A percentile compares a stretch with the other conserved stretches of the same genome.
These are phyloP conservation scores for Glyphotaelius pellucidus DNA, from an alignment of 2,888 invertebrate species.

Conservation along the genomic window DNA sequence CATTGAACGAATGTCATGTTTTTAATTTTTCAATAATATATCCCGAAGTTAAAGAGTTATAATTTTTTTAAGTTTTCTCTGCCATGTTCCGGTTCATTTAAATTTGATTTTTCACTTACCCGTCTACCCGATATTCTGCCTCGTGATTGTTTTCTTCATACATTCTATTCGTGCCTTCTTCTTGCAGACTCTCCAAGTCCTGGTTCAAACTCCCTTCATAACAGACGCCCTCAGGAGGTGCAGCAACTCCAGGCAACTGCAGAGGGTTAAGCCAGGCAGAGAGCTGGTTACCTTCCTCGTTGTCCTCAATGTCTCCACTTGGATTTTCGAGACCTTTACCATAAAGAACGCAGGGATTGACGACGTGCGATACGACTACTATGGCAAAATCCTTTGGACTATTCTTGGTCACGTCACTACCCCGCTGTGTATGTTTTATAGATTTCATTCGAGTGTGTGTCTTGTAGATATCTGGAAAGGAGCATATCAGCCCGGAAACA, in stretches of 20 bases:
- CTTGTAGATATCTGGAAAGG: conserved; percentile 88
- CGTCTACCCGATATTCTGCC: too few species aligned
- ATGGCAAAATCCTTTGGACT: conserved; percentile 84
- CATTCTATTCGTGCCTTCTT: background rate
- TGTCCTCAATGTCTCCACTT: conserved; percentile 86
- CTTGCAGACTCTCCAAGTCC: conserved; percentile 75
- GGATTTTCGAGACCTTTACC: conserved; percentile 86
- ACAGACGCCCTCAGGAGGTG: conserved; percentile 86
- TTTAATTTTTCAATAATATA: background rate
- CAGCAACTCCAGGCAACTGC: conserved; percentile 80
- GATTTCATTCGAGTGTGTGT: conserved; percentile 88
- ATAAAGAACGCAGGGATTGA: conserved; percentile 76
- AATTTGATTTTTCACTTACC: too few species aligned
- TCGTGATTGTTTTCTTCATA: too few species aligned
- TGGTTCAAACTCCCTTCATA: conserved; percentile 85
- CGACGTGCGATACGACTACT: conserved; percentile 81
- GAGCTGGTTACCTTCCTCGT: conserved; percentile 87
- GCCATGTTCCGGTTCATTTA: background rate
- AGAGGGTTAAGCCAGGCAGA: conserved; percentile 84
- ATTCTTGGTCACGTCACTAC: conserved; percentile 85
- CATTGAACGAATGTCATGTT: background rate
- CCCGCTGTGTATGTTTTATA: conserved; percentile 86
- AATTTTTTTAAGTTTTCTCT: background rate
- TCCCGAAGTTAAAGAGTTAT: too few species aligned
- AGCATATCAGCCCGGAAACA: conserved; percentile 80